Conservation (phyloP, 2,888 invertebrate species). For the Lamproptera curius region DNA sequence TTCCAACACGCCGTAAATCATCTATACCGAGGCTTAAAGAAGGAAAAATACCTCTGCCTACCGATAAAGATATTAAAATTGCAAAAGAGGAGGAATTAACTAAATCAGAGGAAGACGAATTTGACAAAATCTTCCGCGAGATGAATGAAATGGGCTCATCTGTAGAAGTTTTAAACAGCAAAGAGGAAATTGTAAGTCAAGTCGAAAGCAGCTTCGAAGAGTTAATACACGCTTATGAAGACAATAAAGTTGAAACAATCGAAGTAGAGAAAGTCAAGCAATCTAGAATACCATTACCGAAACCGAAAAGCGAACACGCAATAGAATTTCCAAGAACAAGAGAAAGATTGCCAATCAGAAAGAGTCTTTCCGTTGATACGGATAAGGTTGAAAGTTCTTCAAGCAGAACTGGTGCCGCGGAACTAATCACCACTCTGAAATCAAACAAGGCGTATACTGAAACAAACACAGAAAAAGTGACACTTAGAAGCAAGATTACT, state of each 20-base stretch:
- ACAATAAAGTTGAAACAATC: slow-evolving; percentile 36
- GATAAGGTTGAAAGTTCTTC: not conserved
- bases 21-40: slow-evolving; percentile 40
- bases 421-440: not conserved
- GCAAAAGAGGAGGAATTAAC: slow-evolving; percentile 17
- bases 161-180: slow-evolving; percentile 29
- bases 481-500: not conserved
- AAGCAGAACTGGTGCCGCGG: not conserved
- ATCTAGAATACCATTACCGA: slow-evolving; percentile 54
- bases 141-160: slow-evolving; percentile 36
- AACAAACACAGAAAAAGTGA: slow-evolving; percentile 2
- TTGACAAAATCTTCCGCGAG: slow-evolving; percentile 63
- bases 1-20: slow-evolving; percentile 28
- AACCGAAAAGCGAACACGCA: slow-evolving; percentile 47
- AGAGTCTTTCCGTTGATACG: slow-evolving; percentile 26
- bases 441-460: not conserved
- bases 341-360: slow-evolving; percentile 23
- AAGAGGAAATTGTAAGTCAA: slow-evolving; percentile 48
- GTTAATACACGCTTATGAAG: slow-evolving; percentile 62
- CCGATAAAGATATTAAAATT: slow-evolving; percentile 6
- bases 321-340: slow-evolving; percentile 30
- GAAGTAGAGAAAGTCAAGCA: slow-evolving; percentile 37
- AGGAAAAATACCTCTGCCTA: slow-evolving; percentile 20
- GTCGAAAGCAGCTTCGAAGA: slow-evolving; percentile 61
- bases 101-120: slow-evolving; percentile 50